Base-by-base conservation (phyloP, 2,888 invertebrate species). In the Harpagoxenus sublaevis region DNA sequence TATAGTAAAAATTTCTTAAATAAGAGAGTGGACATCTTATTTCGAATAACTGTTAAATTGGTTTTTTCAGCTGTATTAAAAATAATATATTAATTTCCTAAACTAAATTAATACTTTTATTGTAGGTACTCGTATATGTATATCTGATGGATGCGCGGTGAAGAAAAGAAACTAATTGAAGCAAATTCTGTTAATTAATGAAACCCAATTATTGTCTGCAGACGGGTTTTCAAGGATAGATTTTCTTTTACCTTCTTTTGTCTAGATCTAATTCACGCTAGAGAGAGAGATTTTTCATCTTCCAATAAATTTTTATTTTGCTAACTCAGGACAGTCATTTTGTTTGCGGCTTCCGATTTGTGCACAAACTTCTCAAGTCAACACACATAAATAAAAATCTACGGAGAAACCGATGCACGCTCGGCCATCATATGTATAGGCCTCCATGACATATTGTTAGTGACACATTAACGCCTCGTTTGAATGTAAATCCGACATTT, bases 401-500 rank as follows among this genome's bases (percentile, higher is more conserved):
- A 60, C 45, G 53, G 53, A 55, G 57, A 65, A 75, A 66, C 18
- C 31, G 42, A 62, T 53, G 35, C 48, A 78, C 68, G 9, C n/a
- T 63, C 31, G 23, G 39, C 39, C 71, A 42, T 84, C 55, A 60
- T 65, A 60, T 23, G 23, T 23, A 23, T 3, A 45, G 15, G 1
- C 35, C n/a, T 23, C 12, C 28, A 53, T 79, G 45, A 68, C 65
- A 62, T 65, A 84, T 86, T 84, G 84, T 86, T 70, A 66, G 53
- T 18, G 66, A 48, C 57, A 42, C 60, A 66, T 86, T 84, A 84
- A 78, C 75, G 57, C 84, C 53, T 75, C 71, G 55, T 63, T 63
- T 60, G 12, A 73, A 65, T 63, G 71, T 48, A 45, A 71, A 60
- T 75, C 28, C 53, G 23, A 70, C 42, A 48, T 42, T 84, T 57